Evolutionary conservation across 2,797 vertebrate species (phyloP).

Genomic region (Aldrovandia affinis): DNA sequence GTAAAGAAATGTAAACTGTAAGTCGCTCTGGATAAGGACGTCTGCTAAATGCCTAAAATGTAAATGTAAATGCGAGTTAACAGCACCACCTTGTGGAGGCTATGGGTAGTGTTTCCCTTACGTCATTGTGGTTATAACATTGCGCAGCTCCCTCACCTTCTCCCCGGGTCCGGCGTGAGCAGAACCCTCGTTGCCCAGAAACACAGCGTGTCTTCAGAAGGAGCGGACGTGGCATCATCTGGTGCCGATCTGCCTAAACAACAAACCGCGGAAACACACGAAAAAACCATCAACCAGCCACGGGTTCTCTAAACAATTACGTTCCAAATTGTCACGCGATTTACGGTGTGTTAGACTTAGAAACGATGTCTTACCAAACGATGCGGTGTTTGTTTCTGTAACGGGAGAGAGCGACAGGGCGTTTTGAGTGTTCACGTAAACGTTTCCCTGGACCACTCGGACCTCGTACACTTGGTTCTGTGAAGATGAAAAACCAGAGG

Average conservation of each 20-base stretch:
- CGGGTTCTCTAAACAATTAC: background rate
- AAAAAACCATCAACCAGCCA: background rate
- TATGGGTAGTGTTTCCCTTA: no score
- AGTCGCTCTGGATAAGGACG: no score
- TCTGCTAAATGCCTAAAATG: no score
- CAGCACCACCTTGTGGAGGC: no score
- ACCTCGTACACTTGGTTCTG: constrained; percentile 70
- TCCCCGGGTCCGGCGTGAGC: constrained; percentile 64
- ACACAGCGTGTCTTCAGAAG: constrained; percentile 59
- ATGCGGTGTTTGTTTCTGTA: constrained; percentile 35
- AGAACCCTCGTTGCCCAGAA: constrained; percentile 67
- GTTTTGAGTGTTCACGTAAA: constrained; percentile 65
- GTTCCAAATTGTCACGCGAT: background rate
- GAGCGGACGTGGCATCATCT: constrained; percentile 22
- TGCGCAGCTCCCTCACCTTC: constrained; percentile 52
- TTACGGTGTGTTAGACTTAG: background rate
- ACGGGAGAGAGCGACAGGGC: constrained; percentile 55
- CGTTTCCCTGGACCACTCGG: constrained; percentile 55
- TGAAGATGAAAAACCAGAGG: constrained; percentile 20
- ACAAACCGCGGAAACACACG: constrained; percentile 22
- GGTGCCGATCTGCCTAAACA: constrained; percentile 39
- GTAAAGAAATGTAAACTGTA: no score
- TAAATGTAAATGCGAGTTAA: no score
- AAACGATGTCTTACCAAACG: constrained; percentile 46
- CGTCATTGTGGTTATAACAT: no score